These are phyloP conservation scores for Amblyjoppa fuscipennis DNA, from an alignment of 2,888 invertebrate species.

Conservation along the genomic window DNA sequence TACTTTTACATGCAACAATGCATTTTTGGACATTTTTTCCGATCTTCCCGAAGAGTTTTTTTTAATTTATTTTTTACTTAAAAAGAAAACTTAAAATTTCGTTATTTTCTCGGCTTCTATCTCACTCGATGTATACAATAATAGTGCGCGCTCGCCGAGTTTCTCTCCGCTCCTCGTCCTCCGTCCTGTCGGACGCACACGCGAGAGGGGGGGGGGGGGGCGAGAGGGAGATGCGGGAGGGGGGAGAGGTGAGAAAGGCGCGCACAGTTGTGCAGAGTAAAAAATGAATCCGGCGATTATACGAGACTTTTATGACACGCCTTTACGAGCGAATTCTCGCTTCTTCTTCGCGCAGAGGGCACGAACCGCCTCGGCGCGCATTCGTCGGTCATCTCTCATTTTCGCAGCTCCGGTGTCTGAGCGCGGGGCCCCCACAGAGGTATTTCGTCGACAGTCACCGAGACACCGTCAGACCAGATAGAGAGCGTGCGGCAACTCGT, in stretches of 20 bases:
- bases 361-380: neutral
- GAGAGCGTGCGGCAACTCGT: neutral
- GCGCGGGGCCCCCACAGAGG: slow-evolving; percentile 13
- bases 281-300: slow-evolving; percentile 64
- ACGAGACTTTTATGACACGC: slow-evolving; percentile 69
- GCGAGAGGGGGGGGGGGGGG: too few species aligned
- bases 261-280: slow-evolving; percentile 48
- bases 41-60: too few species aligned
- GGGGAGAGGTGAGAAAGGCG: neutral
- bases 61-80: too few species aligned
- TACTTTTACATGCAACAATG: too few species aligned
- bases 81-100: too few species aligned
- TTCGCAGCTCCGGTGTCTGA: slow-evolving; percentile 64
- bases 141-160: too few species aligned
- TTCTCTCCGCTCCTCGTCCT: neutral
- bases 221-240: too few species aligned
- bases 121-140: too few species aligned
- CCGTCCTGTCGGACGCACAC: slow-evolving; percentile 1
- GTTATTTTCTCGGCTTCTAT: neutral
- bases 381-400: slow-evolving; percentile 71
- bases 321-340: slow-evolving; percentile 76
- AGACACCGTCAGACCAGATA: slow-evolving; percentile 8
- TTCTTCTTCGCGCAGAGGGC: slow-evolving; percentile 48
- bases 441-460: slow-evolving; percentile 51
- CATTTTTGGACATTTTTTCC: too few species aligned